Percentiles rank a stretch among this genome's conserved stretches.
Evolutionary conservation across 2,113 vertebrate genomes (phyloP).

Genomic region (Stegostoma tigrinum): DNA sequence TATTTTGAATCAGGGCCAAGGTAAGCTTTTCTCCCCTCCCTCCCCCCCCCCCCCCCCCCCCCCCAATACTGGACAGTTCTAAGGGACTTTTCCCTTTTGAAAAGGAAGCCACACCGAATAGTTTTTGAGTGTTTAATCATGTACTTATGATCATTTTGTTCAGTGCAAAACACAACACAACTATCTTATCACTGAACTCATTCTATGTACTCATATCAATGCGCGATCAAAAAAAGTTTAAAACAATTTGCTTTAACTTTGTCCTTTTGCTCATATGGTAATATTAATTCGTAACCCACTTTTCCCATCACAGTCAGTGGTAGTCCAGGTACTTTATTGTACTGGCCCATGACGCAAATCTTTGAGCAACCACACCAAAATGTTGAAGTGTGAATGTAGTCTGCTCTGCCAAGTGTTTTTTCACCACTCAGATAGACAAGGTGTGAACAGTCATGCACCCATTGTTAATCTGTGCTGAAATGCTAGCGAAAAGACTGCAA

Average conservation of each 20-base stretch:
- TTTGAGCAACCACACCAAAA: not conserved
- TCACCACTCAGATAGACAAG: not conserved
- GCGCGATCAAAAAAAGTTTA: not conserved
- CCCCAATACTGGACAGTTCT: not conserved
- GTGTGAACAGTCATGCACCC: not conserved
- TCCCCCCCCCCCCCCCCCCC: too few species aligned
- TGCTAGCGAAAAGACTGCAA: not conserved
- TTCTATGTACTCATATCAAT: not conserved
- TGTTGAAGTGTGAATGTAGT: not conserved
- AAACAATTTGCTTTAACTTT: not conserved
- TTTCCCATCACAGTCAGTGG: not conserved
- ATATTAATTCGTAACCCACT: not conserved
- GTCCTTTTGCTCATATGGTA: not conserved
- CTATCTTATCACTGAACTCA: not conserved
- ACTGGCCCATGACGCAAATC: not conserved
- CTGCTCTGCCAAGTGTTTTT: not conserved
- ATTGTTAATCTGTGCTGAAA: constrained; percentile 11
- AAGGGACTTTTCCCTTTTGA: not conserved
- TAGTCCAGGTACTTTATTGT: not conserved
- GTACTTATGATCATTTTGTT: not conserved
- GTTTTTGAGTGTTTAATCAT: not conserved
- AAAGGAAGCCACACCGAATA: not conserved
- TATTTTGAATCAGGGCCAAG: not conserved
- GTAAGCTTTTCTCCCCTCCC: not conserved
- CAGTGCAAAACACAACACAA: not conserved